Percentiles rank a stretch among this genome's conserved stretches.
These are phyloP conservation scores for Lytechinus variegatus DNA, from an alignment of 35 echinoderm and acorn worm species.

Conservation along the genomic window DNA sequence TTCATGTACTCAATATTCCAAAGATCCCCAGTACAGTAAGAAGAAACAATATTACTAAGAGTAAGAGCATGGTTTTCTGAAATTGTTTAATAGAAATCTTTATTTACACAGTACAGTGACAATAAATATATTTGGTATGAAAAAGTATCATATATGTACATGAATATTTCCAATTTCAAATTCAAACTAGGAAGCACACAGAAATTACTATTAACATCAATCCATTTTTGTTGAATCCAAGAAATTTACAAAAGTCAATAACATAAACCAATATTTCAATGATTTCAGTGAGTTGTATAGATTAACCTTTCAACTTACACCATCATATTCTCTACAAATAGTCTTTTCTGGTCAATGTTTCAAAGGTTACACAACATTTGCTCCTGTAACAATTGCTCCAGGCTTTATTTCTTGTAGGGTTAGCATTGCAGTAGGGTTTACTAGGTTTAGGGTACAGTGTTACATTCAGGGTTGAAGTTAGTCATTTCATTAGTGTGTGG, in stretches of 20 bases:
- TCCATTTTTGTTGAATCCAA: neutral
- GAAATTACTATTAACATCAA: neutral
- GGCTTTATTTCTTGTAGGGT: too few relatives aligned
- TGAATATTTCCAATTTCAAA: neutral
- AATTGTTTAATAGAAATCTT: neutral
- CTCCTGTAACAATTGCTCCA: too few relatives aligned
- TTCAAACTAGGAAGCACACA: neutral
- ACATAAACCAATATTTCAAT: neutral
- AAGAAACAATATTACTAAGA: neutral
- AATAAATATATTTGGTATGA: neutral
- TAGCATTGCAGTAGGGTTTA: too few relatives aligned
- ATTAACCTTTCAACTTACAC: neutral
- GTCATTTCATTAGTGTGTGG: too few relatives aligned
- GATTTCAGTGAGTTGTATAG: neutral
- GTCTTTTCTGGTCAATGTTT: too few relatives aligned
- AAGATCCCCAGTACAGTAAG: too few relatives aligned
- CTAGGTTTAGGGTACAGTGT: too few relatives aligned
- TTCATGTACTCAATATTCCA: too few relatives aligned
- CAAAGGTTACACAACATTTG: too few relatives aligned
- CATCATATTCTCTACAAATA: too few relatives aligned
- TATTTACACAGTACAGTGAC: neutral
- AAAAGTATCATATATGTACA: neutral
- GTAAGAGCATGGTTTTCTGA: neutral
- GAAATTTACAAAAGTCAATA: neutral
- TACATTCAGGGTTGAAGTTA: too few relatives aligned